These are phyloP conservation scores for Hiodon alosoides DNA, from an alignment of 2,113 vertebrate species.

Conservation along the genomic window DNA sequence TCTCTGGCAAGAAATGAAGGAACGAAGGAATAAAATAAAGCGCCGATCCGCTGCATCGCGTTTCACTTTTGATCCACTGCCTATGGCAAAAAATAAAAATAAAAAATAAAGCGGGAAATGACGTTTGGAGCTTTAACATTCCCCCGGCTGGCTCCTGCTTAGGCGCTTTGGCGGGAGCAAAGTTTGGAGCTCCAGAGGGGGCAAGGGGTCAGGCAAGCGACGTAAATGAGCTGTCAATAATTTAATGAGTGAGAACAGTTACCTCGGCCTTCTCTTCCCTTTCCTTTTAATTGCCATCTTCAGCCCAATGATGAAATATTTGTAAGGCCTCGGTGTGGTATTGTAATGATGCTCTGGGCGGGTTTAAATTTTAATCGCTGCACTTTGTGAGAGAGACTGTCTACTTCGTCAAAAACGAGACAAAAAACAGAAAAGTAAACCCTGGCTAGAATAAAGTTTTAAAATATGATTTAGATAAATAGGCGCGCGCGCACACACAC, in stretches of 20 bases:
- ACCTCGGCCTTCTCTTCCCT: slow-evolving; percentile 11
- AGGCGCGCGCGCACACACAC: background rate
- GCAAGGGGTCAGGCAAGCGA: slow-evolving; percentile 28
- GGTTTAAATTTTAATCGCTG: slow-evolving; percentile 44
- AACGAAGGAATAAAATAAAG: slow-evolving; percentile 21
- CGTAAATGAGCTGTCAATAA: slow-evolving; percentile 34
- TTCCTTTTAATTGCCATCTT: slow-evolving; percentile 29
- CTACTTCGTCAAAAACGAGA: slow-evolving; percentile 35
- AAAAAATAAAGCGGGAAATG: slow-evolving; percentile 25
- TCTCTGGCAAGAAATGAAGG: slow-evolving; percentile 14
- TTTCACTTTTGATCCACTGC: slow-evolving; percentile 30
- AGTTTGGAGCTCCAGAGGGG: slow-evolving; percentile 10
- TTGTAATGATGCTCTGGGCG: slow-evolving; percentile 39
- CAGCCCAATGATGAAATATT: slow-evolving; percentile 40
- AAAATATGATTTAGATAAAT: slow-evolving; percentile 26
- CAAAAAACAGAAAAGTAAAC: slow-evolving; percentile 30
- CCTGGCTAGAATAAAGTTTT: slow-evolving; percentile 37
- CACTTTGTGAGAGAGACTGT: slow-evolving; percentile 40
- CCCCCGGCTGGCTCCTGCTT: background rate
- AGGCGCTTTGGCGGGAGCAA: slow-evolving; percentile 5
- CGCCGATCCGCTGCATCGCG: slow-evolving; percentile 11
- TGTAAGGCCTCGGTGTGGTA: slow-evolving; percentile 35
- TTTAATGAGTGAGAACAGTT: slow-evolving; percentile 27
- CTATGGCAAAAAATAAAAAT: slow-evolving; percentile 18
- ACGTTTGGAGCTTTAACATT: slow-evolving; percentile 29